These are phyloP conservation scores for Halcyon senegalensis DNA, from an alignment of 2,113 vertebrate genomes.

Conservation along the genomic window DNA sequence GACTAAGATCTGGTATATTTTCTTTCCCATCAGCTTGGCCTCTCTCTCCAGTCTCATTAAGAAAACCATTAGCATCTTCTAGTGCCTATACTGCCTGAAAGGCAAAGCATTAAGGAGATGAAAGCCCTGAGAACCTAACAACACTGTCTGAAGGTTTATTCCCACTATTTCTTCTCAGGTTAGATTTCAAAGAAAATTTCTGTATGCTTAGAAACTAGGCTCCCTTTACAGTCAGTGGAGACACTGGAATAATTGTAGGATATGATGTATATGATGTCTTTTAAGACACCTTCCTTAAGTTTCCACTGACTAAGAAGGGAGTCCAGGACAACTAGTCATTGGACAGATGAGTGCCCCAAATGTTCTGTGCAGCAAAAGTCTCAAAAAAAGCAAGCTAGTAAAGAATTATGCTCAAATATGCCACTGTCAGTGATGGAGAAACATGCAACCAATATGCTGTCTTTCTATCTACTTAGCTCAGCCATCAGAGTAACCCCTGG, in stretches of 20 bases:
- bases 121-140: neutral
- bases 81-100: neutral
- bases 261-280: neutral
- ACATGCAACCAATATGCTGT: neutral
- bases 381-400: neutral
- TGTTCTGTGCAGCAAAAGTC: neutral
- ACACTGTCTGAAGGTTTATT: neutral
- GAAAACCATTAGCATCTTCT: neutral
- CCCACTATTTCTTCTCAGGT: neutral
- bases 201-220: neutral
- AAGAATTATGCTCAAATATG: neutral
- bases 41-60: neutral
- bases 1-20: neutral
- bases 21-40: neutral
- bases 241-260: neutral
- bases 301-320: neutral
- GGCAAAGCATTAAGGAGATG: neutral
- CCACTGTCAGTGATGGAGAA: neutral
- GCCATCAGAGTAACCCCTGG: neutral
- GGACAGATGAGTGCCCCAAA: neutral
- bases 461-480: neutral
- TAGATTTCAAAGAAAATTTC: neutral
- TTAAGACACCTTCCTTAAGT: neutral
- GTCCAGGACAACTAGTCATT: neutral
- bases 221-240: neutral